Evolutionary conservation across 2,797 vertebrate genomes (phyloP), one percentile per base, ranked within the genome.

Genomic region (Brotula barbata): DNA sequence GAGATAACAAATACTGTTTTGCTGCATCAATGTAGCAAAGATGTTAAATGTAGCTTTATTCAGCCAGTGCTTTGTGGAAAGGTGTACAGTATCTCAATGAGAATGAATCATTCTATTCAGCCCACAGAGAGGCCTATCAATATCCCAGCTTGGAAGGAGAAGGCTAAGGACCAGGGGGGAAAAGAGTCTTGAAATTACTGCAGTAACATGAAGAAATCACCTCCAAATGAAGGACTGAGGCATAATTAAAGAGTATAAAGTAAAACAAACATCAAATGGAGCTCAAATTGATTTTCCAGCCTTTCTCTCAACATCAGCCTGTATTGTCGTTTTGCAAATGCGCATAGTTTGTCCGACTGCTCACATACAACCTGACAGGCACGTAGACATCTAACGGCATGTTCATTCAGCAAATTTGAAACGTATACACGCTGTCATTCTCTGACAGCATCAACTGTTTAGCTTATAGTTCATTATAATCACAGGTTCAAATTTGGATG

Each of bases 101-200:
- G 66, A 73, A 66, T 41, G n/a, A 76, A 71, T 82, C 47, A 62
- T 75, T 70, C 57, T 77, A 81, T 85, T 81, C 68, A 68, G 71
- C 66, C 62, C 67, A 62, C 45, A 65, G 71, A 65, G 68, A 80
- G 77, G 70, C 73, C 81, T 86, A 80, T 86, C 71, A 74, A 83
- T 80, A 83, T 71, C 73, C 57, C 64, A 5, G 68, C 78, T 85
- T 87, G 79, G 85, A 86, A 84, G 70, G 33, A 69, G 51, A 72
- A 50, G 41, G 57, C 43, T 66, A 77, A 36, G 61, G 59, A 72
- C 59, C 67, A 66, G 45, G 58, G 44, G 58, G 65, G 60, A 77
- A 75, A 76, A 77, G 80, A 41, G 64, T 80, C 74, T 78, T 23
- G 53, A 74, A 72, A 82, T 75, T 58, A 69, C 60, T 37, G 41